Evolutionary conservation across 2,888 invertebrate genomes (phyloP), one percentile per base, ranked within the genome.

Genomic region (Brachyopa scutellaris): DNA sequence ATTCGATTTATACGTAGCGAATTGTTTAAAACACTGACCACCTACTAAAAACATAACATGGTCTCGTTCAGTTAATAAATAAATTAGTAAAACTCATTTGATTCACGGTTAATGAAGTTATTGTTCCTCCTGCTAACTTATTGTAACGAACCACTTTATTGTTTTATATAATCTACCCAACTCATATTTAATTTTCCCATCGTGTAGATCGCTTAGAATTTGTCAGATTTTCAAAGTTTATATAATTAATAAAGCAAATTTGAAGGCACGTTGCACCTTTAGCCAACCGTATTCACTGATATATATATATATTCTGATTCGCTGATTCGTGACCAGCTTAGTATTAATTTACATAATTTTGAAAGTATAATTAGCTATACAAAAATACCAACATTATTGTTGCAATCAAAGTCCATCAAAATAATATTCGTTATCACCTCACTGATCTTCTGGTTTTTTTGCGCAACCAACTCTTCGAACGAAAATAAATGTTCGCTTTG

Each of bases 181-280:
- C n/a, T n/a, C n/a, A n/a, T n/a, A n/a, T n/a, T n/a, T n/a, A n/a
- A n/a, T n/a, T n/a, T n/a, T n/a, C n/a, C n/a, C n/a, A n/a, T n/a
- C n/a, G n/a, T n/a, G n/a, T n/a, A n/a, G n/a, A n/a, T n/a, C n/a
- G n/a, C n/a, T n/a, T n/a, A n/a, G n/a, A n/a, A n/a, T n/a, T n/a
- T n/a, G n/a, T n/a, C n/a, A n/a, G n/a, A n/a, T n/a, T n/a, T n/a
- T n/a, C n/a, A n/a, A n/a, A n/a, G n/a, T n/a, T n/a, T n/a, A n/a
- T 42, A 21, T 21, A 21, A 42, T 40, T 31, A 55, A 66, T 38
- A 66, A 21, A 1, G 6, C 6, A 53, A 64, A 26, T 64, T 36
- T 29, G 11, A 29, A 23, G 6, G 1, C n/a, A 36, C 17, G 19
- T 45, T 31, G 55, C 33, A 55, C 11, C 55, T 23, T n/a, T n/a